A percentile compares a stretch with the other conserved stretches of the same genome.
Conservation (phyloP, 2,797 vertebrate genomes). For the Hippoglossus hippoglossus region DNA sequence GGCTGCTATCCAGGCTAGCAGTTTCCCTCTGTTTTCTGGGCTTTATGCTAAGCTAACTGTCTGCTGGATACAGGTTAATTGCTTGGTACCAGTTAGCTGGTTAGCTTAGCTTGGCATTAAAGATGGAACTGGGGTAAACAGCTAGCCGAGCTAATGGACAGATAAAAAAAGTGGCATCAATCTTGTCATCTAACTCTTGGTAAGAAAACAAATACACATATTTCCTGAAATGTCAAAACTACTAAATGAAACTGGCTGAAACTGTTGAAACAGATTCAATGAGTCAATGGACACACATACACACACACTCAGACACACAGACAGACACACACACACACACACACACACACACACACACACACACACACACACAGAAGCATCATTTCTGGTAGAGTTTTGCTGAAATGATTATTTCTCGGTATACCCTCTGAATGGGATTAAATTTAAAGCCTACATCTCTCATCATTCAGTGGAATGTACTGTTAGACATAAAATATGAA, state of each 20-base stretch:
- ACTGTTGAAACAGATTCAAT: conserved; percentile 20
- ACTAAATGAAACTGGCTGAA: conserved; percentile 5
- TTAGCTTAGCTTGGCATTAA: too few relatives aligned
- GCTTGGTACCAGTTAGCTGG: neutral
- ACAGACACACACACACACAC: neutral
- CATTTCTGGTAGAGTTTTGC: conserved; percentile 38
- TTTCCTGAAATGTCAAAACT: conserved; percentile 8
- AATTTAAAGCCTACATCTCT: conserved; percentile 30
- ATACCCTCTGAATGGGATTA: conserved; percentile 9
- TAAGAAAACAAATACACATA: neutral
- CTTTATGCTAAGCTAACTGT: neutral
- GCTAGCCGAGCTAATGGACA: too few relatives aligned
- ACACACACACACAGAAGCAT: conserved; percentile 22
- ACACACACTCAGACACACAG: conserved; percentile 1
- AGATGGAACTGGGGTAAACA: too few relatives aligned
- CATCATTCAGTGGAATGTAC: conserved; percentile 49
- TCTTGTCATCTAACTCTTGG: too few relatives aligned
- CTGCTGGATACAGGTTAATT: neutral
- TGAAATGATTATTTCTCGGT: conserved; percentile 10
- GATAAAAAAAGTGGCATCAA: too few relatives aligned
- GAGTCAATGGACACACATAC: conserved; percentile 7
- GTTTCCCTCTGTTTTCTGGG: neutral
- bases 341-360: neutral
- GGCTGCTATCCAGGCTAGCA: neutral
- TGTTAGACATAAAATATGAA: conserved; percentile 25